A percentile compares a stretch with the other conserved stretches of the same genome.
Conservation (phyloP, 1,140 invertebrate genomes). For the Paraescarpia echinospica region DNA sequence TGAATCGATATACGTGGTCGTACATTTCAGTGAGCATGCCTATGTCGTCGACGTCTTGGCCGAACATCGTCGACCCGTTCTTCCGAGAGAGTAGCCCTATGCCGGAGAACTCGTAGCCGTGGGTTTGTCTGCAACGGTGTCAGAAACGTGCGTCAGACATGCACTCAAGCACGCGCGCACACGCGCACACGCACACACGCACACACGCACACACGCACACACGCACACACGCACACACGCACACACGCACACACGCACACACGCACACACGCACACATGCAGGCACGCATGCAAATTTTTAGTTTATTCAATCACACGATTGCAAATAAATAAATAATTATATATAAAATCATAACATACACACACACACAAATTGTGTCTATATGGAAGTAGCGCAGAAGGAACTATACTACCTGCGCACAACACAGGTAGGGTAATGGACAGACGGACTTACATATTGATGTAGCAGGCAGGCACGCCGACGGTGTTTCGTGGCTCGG, state of each 20-base stretch:
- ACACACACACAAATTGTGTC: too few relatives aligned
- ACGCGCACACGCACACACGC: constrained; percentile 9
- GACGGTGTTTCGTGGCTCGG: neutral
- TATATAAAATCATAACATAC: too few relatives aligned
- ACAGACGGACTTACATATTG: neutral
- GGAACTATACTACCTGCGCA: too few relatives aligned
- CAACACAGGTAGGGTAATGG: too few relatives aligned
- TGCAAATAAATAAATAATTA: too few relatives aligned
- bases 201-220: constrained; percentile 17
- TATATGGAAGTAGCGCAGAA: too few relatives aligned
- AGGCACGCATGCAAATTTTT: neutral
- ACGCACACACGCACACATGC: constrained; percentile 12
- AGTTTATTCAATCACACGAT: too few relatives aligned
- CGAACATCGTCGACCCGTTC: neutral
- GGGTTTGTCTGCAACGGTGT: neutral
- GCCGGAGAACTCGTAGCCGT: constrained; percentile 23
- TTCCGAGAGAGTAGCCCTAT: constrained; percentile 3
- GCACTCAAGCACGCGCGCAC: neutral
- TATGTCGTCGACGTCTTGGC: neutral
- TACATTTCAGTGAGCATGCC: constrained; percentile 9
- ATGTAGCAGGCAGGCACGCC: constrained; percentile 13
- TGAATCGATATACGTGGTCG: neutral
- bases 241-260: constrained; percentile 8
- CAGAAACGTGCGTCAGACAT: neutral
- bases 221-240: constrained; percentile 4